These are phyloP conservation scores for Quadroppia sp. DNA, from an alignment of 2,888 invertebrate genomes.

Conservation along the genomic window DNA sequence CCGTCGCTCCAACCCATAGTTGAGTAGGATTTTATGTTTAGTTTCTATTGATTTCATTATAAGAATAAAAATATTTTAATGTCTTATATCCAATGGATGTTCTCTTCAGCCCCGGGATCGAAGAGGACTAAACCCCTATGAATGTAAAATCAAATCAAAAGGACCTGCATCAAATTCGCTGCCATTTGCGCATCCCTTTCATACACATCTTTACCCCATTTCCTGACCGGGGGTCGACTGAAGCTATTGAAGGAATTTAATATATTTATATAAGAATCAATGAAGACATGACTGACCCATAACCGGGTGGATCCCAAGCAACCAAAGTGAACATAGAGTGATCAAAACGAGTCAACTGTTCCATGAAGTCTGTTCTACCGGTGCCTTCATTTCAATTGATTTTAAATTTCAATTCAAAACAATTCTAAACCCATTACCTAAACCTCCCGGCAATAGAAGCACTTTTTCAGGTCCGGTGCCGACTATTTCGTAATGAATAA, in stretches of 20 bases:
- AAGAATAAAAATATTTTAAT: neutral
- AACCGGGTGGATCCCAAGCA: conserved; percentile 54
- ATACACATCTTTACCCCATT: conserved; percentile 50
- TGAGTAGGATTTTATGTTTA: conserved; percentile 64
- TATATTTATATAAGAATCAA: neutral
- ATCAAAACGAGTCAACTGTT: conserved; percentile 56
- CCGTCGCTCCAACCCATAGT: conserved; percentile 87
- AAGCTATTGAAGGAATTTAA: neutral
- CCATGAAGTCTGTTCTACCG: conserved; percentile 75
- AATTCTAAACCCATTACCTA: conserved; percentile 48
- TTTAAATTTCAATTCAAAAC: neutral
- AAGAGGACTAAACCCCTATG: neutral
- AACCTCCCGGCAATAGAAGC: conserved; percentile 52
- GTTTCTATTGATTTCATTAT: neutral
- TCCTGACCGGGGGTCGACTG: conserved; percentile 52
- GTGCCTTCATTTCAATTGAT: conserved; percentile 59
- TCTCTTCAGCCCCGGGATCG: neutral
- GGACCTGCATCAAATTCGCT: conserved; percentile 49
- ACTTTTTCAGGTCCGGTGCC: conserved; percentile 51
- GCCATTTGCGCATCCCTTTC: conserved; percentile 53
- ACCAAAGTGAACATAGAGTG: conserved; percentile 52
- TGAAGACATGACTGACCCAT: conserved; percentile 49
- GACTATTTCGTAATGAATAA: conserved; percentile 51
- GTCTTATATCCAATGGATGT: neutral
- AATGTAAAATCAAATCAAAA: neutral